A percentile compares a stretch with the other conserved stretches of the same genome.
These are phyloP conservation scores for Sigmodon hispidus DNA, from an alignment of 2,113 vertebrate species.

Conservation along the genomic window DNA sequence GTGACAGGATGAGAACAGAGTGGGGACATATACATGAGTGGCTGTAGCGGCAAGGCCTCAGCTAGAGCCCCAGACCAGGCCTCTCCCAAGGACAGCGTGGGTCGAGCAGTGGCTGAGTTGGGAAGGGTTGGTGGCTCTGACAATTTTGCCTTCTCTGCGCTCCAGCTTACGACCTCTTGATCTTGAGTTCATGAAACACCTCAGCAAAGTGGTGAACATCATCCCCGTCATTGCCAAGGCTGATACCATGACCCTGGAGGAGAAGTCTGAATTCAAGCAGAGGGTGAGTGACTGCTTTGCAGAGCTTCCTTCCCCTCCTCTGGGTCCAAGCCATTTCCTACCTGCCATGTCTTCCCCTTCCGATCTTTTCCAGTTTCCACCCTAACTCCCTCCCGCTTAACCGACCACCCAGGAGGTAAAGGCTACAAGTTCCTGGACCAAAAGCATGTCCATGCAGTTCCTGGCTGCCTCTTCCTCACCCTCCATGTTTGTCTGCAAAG, in stretches of 20 bases:
- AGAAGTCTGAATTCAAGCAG: conserved; percentile 97
- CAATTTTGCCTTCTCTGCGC: conserved; percentile 62
- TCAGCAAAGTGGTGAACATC: conserved; percentile 98
- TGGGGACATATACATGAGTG: background rate
- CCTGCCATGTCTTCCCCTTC: background rate
- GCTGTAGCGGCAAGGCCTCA: background rate
- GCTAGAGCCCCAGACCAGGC: background rate
- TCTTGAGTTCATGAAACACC: conserved; percentile 96
- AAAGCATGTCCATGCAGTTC: too few relatives aligned
- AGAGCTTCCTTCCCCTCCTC: background rate
- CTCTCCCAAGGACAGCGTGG: background rate
- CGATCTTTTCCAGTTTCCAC: rapidly evolving
- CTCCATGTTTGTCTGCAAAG: background rate
- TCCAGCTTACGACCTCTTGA: conserved; percentile 94
- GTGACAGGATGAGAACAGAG: background rate
- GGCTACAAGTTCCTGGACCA: background rate
- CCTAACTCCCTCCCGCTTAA: background rate
- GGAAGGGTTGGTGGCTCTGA: conserved; percentile 43
- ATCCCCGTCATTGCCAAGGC: conserved; percentile 97
- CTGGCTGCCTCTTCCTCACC: background rate
- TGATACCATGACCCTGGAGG: conserved; percentile 96
- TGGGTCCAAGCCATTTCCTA: background rate
- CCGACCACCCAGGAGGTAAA: background rate
- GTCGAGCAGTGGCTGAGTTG: rapidly evolving
- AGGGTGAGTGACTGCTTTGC: conserved; percentile 86